These are phyloP conservation scores for Gonatopus flavifemur DNA, from an alignment of 1,140 invertebrate species.

Conservation along the genomic window DNA sequence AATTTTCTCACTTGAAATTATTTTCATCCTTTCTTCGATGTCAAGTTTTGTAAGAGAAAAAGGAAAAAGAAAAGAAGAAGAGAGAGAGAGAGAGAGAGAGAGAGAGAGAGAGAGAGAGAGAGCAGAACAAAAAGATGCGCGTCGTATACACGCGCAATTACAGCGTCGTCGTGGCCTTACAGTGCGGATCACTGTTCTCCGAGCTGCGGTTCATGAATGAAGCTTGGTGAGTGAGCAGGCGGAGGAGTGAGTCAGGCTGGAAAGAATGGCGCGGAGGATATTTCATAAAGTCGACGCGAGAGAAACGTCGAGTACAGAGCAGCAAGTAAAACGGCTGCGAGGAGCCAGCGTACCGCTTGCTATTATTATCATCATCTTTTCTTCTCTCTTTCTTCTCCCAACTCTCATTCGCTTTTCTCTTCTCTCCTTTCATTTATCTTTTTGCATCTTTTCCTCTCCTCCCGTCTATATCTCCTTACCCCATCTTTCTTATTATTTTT, in stretches of 20 bases:
- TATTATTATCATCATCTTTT: constrained; percentile 35
- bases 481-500: too few relatives aligned
- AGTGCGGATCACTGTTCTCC: constrained; percentile 32
- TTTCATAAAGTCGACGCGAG: constrained; percentile 34
- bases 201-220: constrained; percentile 36
- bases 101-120: background rate
- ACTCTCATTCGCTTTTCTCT: background rate
- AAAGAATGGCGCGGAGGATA: constrained; percentile 30
- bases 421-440: constrained; percentile 1
- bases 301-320: constrained; percentile 17
- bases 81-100: background rate
- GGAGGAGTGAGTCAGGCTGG: constrained; percentile 28
- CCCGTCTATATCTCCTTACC: too few relatives aligned
- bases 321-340: constrained; percentile 2
- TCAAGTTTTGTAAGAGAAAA: too few relatives aligned
- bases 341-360: constrained; percentile 1
- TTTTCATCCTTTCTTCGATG: too few relatives aligned
- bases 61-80: background rate
- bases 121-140: background rate
- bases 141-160: constrained; percentile 28
- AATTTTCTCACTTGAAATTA: too few relatives aligned
- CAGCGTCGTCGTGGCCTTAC: constrained; percentile 26
- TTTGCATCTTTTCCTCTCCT: background rate
- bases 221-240: constrained; percentile 7
- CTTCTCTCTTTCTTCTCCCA: constrained; percentile 14